Base-by-base conservation (phyloP, 1,140 invertebrate species). In the Drosophila chauvacae region DNA sequence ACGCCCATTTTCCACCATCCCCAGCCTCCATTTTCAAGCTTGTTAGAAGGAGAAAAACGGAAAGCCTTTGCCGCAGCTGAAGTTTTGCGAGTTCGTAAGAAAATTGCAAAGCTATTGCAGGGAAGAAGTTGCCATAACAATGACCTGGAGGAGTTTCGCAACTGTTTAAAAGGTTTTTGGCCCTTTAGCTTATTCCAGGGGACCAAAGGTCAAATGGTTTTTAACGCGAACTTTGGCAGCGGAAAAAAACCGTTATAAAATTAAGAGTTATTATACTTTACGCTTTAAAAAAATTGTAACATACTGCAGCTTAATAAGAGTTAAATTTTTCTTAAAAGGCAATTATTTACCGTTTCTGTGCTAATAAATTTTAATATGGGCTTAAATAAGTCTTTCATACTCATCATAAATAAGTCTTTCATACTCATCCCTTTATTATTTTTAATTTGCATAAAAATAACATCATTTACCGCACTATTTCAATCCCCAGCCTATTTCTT, bases 61-160 rank as follows among this genome's bases (percentile, higher is more conserved):
- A 77, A 69, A 88, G 80, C 63, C 85, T 65, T 72, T 76, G 76
- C 65, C 80, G 57, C 84, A 86, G 84, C 84, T 87, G 77, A 87
- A 87, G 80, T 87, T 86, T 76, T 60, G 45, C 77, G 68, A 83
- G 83, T 75, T 83, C 64, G 84, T 77, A 88, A 80, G 83, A 88
- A 86, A 86, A 86, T 83, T 88, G 84, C 84, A 73, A 83, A 83
- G 84, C 84, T 77, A 84, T 84, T 88, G 84, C 71, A 77, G 53
- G 72, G 50, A 77, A 73, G 68, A 87, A 77, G 76, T 87, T 87
- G 64, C 71, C 73, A 65, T 83, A 88, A 87, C 83, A 87, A 87
- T 88, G 77, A 78, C 76, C 66, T 65, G 63, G 33, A 63, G 60
- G 48, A 75, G 45, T 73, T 69, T 56, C 20, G 9, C 51, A 66